Percentiles rank a stretch among this genome's conserved stretches.
Evolutionary conservation across 23 tunicate species (phyloP).

Genomic region (Ciona savignyi): DNA sequence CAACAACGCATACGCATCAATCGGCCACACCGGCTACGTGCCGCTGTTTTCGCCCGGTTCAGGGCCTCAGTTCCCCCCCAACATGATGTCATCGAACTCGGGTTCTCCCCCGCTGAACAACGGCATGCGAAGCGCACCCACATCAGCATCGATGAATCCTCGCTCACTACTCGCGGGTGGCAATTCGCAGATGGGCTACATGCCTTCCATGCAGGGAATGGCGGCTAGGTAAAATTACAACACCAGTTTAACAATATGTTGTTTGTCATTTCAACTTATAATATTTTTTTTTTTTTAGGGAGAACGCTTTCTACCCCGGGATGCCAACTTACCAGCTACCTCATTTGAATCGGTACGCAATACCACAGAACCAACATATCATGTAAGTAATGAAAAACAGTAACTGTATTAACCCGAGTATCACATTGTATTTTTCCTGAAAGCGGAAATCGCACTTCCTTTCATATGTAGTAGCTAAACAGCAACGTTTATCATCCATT

Average conservation of each 20-base stretch:
- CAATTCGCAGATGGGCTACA: constrained; percentile 1
- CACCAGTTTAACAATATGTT: too few relatives aligned
- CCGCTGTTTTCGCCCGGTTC: constrained; percentile 25
- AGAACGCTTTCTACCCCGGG: constrained; percentile 17
- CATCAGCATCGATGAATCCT: background rate
- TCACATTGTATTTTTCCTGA: too few relatives aligned
- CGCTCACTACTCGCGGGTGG: constrained; percentile 12
- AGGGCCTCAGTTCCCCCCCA: constrained; percentile 8
- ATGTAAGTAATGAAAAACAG: constrained; percentile 8
- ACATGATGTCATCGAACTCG: constrained; percentile 4
- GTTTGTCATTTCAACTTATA: too few relatives aligned
- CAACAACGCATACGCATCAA: constrained; percentile 24
- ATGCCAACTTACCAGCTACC: constrained; percentile 12
- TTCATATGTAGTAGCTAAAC: too few relatives aligned
- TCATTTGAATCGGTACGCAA: constrained; percentile 9
- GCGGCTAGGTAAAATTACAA: background rate
- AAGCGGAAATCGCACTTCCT: too few relatives aligned
- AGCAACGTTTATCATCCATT: too few relatives aligned
- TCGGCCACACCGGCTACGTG: constrained; percentile 10
- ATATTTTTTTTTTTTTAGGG: constrained; percentile 5
- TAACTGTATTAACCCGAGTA: too few relatives aligned
- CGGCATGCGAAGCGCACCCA: constrained; percentile 4
- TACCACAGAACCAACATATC: constrained; percentile 1
- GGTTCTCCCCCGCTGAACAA: constrained; percentile 32
- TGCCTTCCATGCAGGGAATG: constrained; percentile 12